Evolutionary conservation across 1,140 invertebrate genomes (phyloP), one percentile per base, ranked within the genome.

Genomic region (Callitettix versicolor): DNA sequence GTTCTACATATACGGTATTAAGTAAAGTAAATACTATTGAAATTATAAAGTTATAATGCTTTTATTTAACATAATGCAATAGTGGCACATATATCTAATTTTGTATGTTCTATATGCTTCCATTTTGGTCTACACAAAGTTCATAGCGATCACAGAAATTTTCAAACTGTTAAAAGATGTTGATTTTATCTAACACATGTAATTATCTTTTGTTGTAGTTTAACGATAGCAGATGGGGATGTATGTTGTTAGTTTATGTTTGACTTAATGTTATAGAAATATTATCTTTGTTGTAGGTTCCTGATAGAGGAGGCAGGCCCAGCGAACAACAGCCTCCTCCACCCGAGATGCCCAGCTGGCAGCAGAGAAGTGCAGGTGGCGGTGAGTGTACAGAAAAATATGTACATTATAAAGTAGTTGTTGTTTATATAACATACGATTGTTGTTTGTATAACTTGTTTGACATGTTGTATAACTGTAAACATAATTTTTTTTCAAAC

Each of bases 321-420:
- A 81, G 81, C 64, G 92, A 96, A 65, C 82, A 89, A 64, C 85
- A 91, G 58, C 81, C 90, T 3, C 94, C 94, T 1, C 91, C 92
- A 4, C 91, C 91, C 11, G 94, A 96, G 75, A 95, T 96, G 91
- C 93, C 94, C 9, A 83, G 86, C 1, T 96, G 91, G 86, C 80
- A 87, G 64, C 85, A 91, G 60, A 56, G 62, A 44, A 30, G 44
- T 51, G 38, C 53, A 30, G 51, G n/a, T 41, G n/a, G 40, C 14
- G n/a, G n/a, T 20, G 5, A 15, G 40, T 20, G 5, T 41, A 5
- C 5, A 41, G 5, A n/a, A 15, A 3, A 20, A 15, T 12, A 36
- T 9, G 34, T 36, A 9, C 7, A n/a, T 36, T 36, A 36, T n/a
- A 36, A 36, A 7, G n/a, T 9, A 36, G 7, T 36, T 36, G 34